Percentiles rank a stretch among this genome's conserved stretches.
These are phyloP conservation scores for Drymodes brunneopygia DNA, from an alignment of 2,113 vertebrate species.

Conservation along the genomic window DNA sequence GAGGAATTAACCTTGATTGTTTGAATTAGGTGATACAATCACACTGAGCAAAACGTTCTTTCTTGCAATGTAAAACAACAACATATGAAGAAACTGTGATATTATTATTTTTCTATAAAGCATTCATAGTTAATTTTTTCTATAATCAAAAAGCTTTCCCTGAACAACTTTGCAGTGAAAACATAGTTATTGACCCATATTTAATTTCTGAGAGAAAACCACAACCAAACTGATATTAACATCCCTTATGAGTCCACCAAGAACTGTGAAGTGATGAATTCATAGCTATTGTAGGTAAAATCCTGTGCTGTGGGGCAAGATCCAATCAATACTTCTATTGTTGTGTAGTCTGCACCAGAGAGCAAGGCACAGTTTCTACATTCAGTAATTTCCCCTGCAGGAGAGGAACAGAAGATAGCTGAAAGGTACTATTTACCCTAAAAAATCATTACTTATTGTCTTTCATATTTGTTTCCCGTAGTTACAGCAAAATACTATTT, in stretches of 20 bases:
- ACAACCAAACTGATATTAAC: not conserved
- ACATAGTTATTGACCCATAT: not conserved
- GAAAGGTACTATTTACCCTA: not conserved
- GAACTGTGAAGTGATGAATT: not conserved
- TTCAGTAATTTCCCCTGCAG: not conserved
- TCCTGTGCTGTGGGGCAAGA: not conserved
- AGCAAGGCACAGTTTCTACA: not conserved
- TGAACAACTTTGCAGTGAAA: not conserved
- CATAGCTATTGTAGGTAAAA: not conserved
- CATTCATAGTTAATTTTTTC: not conserved
- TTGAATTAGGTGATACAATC: not conserved
- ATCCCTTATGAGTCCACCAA: accelerated
- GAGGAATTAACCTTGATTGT: not conserved
- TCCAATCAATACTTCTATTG: not conserved
- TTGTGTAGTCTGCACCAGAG: not conserved
- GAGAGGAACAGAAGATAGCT: not conserved
- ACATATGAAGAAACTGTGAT: not conserved
- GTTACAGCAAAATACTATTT: not conserved
- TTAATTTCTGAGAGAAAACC: not conserved
- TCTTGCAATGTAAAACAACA: not conserved
- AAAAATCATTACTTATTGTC: not conserved
- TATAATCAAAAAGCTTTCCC: not conserved
- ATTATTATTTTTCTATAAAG: not conserved
- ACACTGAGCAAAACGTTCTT: not conserved
- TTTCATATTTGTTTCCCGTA: not conserved